These are phyloP conservation scores for Myotis yumanensis DNA, from an alignment of 2,113 vertebrate species.

Conservation along the genomic window DNA sequence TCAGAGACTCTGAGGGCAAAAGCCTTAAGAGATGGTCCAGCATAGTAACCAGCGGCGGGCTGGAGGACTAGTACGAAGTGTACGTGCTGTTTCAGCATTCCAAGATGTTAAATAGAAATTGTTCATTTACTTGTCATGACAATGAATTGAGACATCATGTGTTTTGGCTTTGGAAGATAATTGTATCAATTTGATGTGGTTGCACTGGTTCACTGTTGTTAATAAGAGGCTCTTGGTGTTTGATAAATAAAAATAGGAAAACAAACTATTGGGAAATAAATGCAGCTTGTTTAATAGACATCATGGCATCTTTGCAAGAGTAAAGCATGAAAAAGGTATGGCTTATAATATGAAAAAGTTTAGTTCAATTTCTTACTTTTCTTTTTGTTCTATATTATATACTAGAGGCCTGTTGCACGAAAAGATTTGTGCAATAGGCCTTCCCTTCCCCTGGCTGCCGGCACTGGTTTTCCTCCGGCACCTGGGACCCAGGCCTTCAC, in stretches of 20 bases:
- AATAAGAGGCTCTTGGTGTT: not conserved
- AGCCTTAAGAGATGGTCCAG: not conserved
- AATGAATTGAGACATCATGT: not conserved
- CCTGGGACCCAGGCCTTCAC: too few relatives aligned
- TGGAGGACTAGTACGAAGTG: too few relatives aligned
- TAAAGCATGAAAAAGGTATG: not conserved
- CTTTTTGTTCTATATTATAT: not conserved
- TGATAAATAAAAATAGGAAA: conserved; percentile 7
- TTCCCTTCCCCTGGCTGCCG: too few relatives aligned
- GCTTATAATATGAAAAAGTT: not conserved
- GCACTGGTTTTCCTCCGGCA: too few relatives aligned
- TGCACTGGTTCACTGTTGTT: not conserved
- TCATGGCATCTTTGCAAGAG: not conserved
- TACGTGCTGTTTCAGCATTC: not conserved
- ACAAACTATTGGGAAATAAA: not conserved
- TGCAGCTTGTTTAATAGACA: not conserved
- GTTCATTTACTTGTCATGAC: not conserved
- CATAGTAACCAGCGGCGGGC: accelerated
- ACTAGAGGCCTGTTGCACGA: too few relatives aligned
- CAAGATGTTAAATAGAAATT: not conserved
- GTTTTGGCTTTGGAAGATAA: not conserved
- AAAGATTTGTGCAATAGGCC: too few relatives aligned
- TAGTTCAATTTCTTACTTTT: not conserved
- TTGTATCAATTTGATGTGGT: not conserved
- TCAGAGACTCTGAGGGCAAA: not conserved